Base-by-base conservation (phyloP, 1,140 invertebrate genomes). In the Uloborus diversus region DNA sequence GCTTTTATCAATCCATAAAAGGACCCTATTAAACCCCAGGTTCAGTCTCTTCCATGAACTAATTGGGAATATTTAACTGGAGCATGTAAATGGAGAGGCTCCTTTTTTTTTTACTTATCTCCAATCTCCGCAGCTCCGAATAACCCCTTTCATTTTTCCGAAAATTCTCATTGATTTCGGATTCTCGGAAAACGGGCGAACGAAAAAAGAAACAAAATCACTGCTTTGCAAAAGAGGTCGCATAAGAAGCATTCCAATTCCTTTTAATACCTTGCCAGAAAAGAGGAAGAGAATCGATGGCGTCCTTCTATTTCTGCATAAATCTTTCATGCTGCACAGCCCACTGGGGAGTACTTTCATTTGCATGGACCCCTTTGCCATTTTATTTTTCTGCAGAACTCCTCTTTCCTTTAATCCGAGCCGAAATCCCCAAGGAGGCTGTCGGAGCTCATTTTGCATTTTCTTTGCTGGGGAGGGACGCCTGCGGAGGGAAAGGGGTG, bases 251-350 rank as follows among this genome's bases (percentile, higher is more conserved):
- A n/a, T n/a, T n/a, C n/a, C n/a, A 17, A 42, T 9, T 42, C 37
- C 9, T 42, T 42, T 42, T 42, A 42, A 42, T 42, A 42, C 37
- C 37, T 42, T 42, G 1, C 37, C 9, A 17, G 37, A 42, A 42
- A 17, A 42, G 37, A 17, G 37, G 9, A 13, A 13, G 9, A 9
- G 37, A 42, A 42, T 42, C 37, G 37, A 42, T 42, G 37, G 17
- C 37, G 9, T 9, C 37, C 37, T 56, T 23, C 49, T 68, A 68
- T 32, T n/a, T 68, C 53, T 57, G 23, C 68, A 70, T 70, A 70
- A 70, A 70, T 70, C 68, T 70, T 70, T 70, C 68, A 70, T 70
- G 68, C 68, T 70, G 68, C 68, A 70, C 68, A 30, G 32, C 49
- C 42, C 68, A 25, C 68, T 9, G 2, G 68, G 68, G 68, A 37